Conservation (phyloP, 2,797 vertebrate genomes). For the Lophura swinhoii region DNA sequence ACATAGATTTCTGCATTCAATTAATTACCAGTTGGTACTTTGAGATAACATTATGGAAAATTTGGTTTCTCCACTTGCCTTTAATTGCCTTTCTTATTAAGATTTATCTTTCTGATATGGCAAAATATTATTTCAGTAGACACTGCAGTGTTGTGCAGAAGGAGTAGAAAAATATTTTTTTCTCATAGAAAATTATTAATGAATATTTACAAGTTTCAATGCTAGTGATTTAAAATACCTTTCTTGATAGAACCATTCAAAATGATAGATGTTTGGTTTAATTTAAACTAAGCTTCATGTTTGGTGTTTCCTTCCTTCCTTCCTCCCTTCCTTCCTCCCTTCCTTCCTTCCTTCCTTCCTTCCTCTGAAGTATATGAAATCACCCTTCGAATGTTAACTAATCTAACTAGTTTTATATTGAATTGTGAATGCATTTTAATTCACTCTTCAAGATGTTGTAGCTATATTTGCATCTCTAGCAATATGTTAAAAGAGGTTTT, state of each 20-base stretch:
- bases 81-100: slow-evolving; percentile 75
- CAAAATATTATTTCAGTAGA: slow-evolving; percentile 75
- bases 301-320: not conserved
- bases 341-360: not conserved
- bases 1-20: slow-evolving; percentile 41
- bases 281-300: slow-evolving; percentile 54
- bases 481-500: slow-evolving; percentile 34
- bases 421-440: slow-evolving; percentile 73
- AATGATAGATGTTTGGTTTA: slow-evolving; percentile 34
- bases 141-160: slow-evolving; percentile 53
- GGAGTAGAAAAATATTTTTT: slow-evolving; percentile 64
- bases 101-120: slow-evolving; percentile 73
- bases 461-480: slow-evolving; percentile 51
- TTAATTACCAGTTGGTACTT: slow-evolving; percentile 54
- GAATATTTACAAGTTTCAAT: slow-evolving; percentile 74
- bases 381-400: slow-evolving; percentile 73
- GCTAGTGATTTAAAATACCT: slow-evolving; percentile 70
- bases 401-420: slow-evolving; percentile 70
- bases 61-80: slow-evolving; percentile 68
- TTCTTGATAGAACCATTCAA: slow-evolving; percentile 67
- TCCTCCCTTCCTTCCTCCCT: not conserved
- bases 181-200: slow-evolving; percentile 70
- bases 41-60: slow-evolving; percentile 70
- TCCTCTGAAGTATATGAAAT: slow-evolving; percentile 41
- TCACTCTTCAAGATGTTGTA: slow-evolving; percentile 61